Conservation (phyloP, 1,140 invertebrate species). For the Aphelenchoides avenae region DNA sequence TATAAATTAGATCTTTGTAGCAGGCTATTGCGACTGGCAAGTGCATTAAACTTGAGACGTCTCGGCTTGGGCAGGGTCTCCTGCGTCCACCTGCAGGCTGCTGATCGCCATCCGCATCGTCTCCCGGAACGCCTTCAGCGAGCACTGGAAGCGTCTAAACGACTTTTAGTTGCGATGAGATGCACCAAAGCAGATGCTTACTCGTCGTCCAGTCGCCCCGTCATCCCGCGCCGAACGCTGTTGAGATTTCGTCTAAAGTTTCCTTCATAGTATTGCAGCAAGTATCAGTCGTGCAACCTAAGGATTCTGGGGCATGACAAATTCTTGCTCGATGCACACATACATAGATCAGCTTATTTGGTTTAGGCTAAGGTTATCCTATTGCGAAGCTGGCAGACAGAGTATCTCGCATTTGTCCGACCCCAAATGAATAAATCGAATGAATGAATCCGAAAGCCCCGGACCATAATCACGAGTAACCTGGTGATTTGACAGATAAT, state of each 20-base stretch:
- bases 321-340: no score
- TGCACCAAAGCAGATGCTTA: not conserved
- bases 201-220: constrained; percentile 14
- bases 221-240: constrained; percentile 3
- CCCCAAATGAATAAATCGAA: no score
- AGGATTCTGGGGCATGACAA: no score
- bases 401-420: no score
- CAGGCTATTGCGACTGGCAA: not conserved
- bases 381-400: no score
- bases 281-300: no score
- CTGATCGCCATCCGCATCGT: constrained; percentile 13
- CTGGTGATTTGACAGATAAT: no score
- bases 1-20: constrained; percentile 1
- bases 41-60: constrained; percentile 11
- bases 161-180: not conserved
- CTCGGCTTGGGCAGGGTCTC: not conserved
- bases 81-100: not conserved
- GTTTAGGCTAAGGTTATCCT: no score
- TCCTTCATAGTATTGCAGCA: not conserved
- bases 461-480: no score
- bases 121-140: not conserved
- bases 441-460: no score
- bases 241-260: constrained; percentile 5
- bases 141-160: constrained; percentile 9
- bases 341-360: no score